Conservation (phyloP, 2,888 invertebrate genomes). For the Cactoblastis cactorum region DNA sequence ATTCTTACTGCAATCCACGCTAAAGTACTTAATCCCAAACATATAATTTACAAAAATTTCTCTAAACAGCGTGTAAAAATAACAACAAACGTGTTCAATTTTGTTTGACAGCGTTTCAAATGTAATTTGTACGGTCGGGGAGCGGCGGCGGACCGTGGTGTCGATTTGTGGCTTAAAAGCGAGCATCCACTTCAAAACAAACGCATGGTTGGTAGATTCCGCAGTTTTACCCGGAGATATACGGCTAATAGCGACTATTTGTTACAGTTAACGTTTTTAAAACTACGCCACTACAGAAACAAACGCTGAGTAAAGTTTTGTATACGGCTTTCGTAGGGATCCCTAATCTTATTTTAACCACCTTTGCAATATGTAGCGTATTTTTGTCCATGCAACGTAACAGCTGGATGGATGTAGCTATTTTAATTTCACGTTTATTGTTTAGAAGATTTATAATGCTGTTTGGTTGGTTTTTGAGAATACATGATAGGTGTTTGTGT, state of each 20-base stretch:
- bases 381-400: no score
- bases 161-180: constrained; percentile 8
- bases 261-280: constrained; percentile 9
- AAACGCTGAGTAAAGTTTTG: background rate
- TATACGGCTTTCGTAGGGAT: no score
- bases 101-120: background rate
- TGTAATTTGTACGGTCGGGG: background rate
- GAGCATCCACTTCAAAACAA: constrained; percentile 2
- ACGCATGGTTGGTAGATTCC: constrained; percentile 2
- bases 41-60: background rate
- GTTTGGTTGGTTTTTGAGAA: no score
- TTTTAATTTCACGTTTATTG: no score
- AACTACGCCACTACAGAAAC: background rate
- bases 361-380: no score
- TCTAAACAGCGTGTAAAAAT: background rate
- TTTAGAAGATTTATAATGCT: no score
- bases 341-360: no score
- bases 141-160: background rate
- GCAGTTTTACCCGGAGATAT: constrained; percentile 3
- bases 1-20: no score
- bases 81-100: background rate
- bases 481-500: no score
- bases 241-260: constrained; percentile 6
- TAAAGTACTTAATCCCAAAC: no score
- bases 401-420: no score